Conservation (phyloP, 1,140 invertebrate species). For the Tachypleus tridentatus region DNA sequence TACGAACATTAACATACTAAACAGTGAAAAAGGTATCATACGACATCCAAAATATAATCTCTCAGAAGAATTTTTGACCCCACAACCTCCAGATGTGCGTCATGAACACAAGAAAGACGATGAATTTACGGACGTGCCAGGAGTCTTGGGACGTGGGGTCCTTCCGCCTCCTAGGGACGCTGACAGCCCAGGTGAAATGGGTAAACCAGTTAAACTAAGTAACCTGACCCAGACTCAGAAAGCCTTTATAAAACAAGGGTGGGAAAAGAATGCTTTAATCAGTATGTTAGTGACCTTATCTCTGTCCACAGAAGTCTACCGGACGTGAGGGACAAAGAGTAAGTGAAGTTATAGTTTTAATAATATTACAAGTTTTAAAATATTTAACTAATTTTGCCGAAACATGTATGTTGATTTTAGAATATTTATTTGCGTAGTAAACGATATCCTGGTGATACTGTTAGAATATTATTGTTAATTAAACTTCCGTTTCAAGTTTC, state of each 20-base stretch:
- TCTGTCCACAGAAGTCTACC: conserved; percentile 86
- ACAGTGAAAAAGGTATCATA: neutral
- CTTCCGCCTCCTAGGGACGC: conserved; percentile 29
- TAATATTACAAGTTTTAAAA: too few species aligned
- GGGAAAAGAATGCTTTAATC: conserved; percentile 96
- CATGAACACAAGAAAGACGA: neutral
- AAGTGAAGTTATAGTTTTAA: conserved; percentile 1
- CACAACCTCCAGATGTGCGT: neutral
- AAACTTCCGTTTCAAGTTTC: too few species aligned
- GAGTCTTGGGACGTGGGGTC: conserved; percentile 2
- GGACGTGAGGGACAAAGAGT: conserved; percentile 62
- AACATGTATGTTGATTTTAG: too few species aligned
- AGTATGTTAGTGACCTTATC: conserved; percentile 94
- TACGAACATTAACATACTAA: too few species aligned
- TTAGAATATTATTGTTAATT: too few species aligned
- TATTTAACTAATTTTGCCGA: too few species aligned
- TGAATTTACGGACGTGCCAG: conserved; percentile 1
- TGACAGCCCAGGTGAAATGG: conserved; percentile 57
- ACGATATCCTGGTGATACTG: too few species aligned
- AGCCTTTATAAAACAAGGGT: conserved; percentile 81
- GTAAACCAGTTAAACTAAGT: conserved; percentile 64
- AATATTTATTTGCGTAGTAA: too few species aligned
- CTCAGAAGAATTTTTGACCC: neutral
- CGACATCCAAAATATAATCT: neutral
- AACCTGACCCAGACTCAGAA: conserved; percentile 68